These are phyloP conservation scores for Syngnathus scovelli DNA, from an alignment of 2,113 vertebrate genomes.

Conservation along the genomic window DNA sequence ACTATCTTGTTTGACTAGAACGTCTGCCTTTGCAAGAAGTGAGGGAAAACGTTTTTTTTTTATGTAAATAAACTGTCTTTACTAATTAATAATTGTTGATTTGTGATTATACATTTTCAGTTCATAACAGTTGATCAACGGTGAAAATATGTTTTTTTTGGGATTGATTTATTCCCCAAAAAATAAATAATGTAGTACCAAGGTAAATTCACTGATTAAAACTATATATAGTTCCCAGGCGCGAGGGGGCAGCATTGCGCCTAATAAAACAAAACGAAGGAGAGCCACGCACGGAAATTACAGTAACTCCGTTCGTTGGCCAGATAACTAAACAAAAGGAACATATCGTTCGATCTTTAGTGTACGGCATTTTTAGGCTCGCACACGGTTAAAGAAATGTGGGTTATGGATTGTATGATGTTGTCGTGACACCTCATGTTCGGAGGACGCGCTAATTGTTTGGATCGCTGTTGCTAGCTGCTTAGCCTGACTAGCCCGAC, in stretches of 20 bases:
- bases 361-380: background rate
- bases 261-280: background rate
- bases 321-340: conserved; percentile 61
- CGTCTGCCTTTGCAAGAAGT: conserved; percentile 9
- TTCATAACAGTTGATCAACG: background rate
- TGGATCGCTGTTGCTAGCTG: conserved; percentile 9
- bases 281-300: conserved; percentile 39
- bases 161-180: background rate
- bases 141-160: background rate
- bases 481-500: conserved; percentile 45
- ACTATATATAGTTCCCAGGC: background rate
- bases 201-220: background rate
- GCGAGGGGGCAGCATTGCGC: conserved; percentile 30
- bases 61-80: conserved; percentile 44
- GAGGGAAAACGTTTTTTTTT: conserved; percentile 32
- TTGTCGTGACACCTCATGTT: background rate
- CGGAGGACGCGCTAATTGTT: background rate
- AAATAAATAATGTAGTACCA: too few relatives aligned
- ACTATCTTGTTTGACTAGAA: conserved; percentile 21
- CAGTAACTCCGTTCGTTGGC: conserved; percentile 14
- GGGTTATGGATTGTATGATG: too few relatives aligned
- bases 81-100: conserved; percentile 22
- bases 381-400: background rate
- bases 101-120: conserved; percentile 12
- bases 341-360: background rate